Percentiles rank a stretch among this genome's conserved stretches.
Evolutionary conservation across 2,888 invertebrate species (phyloP).

Genomic region (Listrodromus nycthemerus): DNA sequence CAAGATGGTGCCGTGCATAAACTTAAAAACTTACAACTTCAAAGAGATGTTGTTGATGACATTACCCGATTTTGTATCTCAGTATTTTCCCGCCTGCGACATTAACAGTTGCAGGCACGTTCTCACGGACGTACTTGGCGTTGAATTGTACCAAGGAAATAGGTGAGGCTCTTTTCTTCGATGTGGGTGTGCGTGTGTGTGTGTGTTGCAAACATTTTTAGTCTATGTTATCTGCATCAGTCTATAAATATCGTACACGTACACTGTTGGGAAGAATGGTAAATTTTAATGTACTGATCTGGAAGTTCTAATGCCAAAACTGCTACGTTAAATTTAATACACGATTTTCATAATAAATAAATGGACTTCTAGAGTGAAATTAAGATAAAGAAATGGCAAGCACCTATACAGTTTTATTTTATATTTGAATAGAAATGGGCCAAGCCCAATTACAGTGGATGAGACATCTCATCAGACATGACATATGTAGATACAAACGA

Average conservation of each 20-base stretch:
- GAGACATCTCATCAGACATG: too few species aligned
- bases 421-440: too few species aligned
- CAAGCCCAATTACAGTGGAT: too few species aligned
- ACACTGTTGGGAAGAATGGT: too few species aligned
- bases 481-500: too few species aligned
- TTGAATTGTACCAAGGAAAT: slow-evolving; percentile 93
- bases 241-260: not conserved
- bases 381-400: too few species aligned
- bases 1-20: slow-evolving; percentile 93
- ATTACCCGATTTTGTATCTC: slow-evolving; percentile 91
- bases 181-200: slow-evolving; percentile 7
- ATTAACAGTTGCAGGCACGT: slow-evolving; percentile 91
- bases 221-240: not conserved
- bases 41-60: slow-evolving; percentile 92
- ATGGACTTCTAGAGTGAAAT: too few species aligned
- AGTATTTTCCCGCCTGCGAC: slow-evolving; percentile 92
- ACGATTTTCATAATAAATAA: too few species aligned
- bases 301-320: too few species aligned
- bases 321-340: too few species aligned
- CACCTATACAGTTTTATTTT: too few species aligned
- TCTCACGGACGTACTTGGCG: slow-evolving; percentile 90
- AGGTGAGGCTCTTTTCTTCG: slow-evolving; percentile 86
- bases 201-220: not conserved
- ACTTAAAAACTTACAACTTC: slow-evolving; percentile 93
- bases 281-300: too few species aligned